Conservation (phyloP, 1,140 invertebrate species). For the Drosophila paulistorum region DNA sequence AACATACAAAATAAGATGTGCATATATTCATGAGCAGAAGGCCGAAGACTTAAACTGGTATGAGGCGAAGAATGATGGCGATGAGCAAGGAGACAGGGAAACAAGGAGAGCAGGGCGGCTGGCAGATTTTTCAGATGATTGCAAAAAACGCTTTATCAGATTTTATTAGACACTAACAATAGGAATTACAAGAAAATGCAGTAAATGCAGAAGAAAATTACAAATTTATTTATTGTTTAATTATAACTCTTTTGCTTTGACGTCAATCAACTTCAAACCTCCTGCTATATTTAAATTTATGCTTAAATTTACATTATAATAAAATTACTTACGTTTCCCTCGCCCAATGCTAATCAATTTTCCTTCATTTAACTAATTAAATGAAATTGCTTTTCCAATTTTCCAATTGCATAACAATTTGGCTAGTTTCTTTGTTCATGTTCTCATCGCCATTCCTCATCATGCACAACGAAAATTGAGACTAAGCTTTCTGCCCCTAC, state of each 20-base stretch:
- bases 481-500: slow-evolving; percentile 40
- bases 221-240: too few relatives aligned
- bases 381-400: slow-evolving; percentile 64
- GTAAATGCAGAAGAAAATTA: too few relatives aligned
- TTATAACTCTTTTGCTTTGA: too few relatives aligned
- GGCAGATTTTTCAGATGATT: slow-evolving; percentile 48
- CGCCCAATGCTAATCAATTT: not conserved
- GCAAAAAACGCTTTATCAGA: slow-evolving; percentile 33
- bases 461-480: slow-evolving; percentile 42
- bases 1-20: slow-evolving; percentile 42
- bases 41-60: not conserved
- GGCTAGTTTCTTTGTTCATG: slow-evolving; percentile 30
- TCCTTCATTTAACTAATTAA: slow-evolving; percentile 65
- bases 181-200: too few relatives aligned
- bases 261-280: too few relatives aligned
- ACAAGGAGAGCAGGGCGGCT: not conserved
- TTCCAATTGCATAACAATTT: slow-evolving; percentile 51
- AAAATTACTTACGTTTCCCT: not conserved
- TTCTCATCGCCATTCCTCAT: slow-evolving; percentile 30
- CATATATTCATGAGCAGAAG: slow-evolving; percentile 33
- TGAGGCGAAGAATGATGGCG: not conserved
- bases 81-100: too few relatives aligned
- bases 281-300: too few relatives aligned
- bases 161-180: slow-evolving; percentile 22
- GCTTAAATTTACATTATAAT: too few relatives aligned